These are phyloP conservation scores for Drosophila prolongata DNA, from an alignment of 2,888 invertebrate genomes.

Conservation along the genomic window DNA sequence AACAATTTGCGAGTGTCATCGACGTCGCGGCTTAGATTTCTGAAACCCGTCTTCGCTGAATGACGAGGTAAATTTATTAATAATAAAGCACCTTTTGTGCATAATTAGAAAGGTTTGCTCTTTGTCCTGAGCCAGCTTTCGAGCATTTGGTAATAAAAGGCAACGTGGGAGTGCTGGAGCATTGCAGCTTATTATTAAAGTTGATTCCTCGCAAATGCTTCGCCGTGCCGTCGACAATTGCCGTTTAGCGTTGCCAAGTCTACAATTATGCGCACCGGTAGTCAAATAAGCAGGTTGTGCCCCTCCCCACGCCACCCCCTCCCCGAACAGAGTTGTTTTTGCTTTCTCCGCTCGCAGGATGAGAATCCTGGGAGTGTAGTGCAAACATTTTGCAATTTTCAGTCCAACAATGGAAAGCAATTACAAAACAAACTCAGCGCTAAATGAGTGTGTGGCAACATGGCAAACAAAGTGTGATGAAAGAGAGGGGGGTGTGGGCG, in stretches of 20 bases:
- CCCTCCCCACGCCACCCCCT: neutral
- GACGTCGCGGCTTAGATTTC: conserved; percentile 32
- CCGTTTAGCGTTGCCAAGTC: conserved; percentile 66
- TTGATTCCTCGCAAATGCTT: conserved; percentile 42
- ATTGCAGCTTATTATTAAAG: conserved; percentile 44
- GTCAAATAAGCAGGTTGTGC: conserved; percentile 54
- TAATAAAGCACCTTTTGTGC: conserved; percentile 66
- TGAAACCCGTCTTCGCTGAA: neutral
- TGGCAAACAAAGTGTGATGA: conserved; percentile 62
- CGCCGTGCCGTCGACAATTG: conserved; percentile 56
- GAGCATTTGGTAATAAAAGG: conserved; percentile 50
- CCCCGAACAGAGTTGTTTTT: neutral
- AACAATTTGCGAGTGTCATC: conserved; percentile 52
- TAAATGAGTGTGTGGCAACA: conserved; percentile 74
- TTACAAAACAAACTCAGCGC: conserved; percentile 74
- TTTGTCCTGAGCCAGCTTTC: conserved; percentile 34
- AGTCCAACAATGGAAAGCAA: conserved; percentile 75
- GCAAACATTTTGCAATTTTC: conserved; percentile 74
- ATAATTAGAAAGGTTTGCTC: conserved; percentile 49
- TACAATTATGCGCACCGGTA: conserved; percentile 72
- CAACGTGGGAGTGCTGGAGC: conserved; percentile 16
- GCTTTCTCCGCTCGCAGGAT: conserved; percentile 6
- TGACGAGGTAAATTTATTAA: conserved; percentile 50
- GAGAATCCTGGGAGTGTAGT: conserved; percentile 33
- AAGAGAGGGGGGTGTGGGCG: conserved; percentile 7